phyloP scores from a whole-genome alignment of 1,140 invertebrate genomes.

The Penaeus indicus region DNA sequence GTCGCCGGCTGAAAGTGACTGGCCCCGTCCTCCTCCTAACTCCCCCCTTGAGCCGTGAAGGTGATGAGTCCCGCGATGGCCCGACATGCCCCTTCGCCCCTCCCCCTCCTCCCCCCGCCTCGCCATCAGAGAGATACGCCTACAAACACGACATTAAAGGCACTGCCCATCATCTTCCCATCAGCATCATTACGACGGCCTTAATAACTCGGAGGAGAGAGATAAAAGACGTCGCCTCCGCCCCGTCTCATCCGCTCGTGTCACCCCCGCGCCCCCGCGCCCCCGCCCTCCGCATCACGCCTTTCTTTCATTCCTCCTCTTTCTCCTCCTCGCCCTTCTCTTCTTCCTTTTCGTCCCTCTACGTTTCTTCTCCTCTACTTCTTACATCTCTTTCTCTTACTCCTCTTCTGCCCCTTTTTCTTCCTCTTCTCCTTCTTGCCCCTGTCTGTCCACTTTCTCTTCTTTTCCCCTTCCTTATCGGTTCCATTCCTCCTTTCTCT shows the following conservation, averaged over 20 bases:
- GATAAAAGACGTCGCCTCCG: constrained; percentile 48
- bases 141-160: constrained; percentile 62
- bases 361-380: neutral
- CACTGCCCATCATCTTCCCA: constrained; percentile 51
- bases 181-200: constrained; percentile 54
- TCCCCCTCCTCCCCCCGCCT: neutral
- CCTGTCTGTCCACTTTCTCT: neutral
- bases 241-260: neutral
- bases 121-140: constrained; percentile 49
- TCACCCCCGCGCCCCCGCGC: neutral
- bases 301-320: neutral
- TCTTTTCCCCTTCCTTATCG: neutral
- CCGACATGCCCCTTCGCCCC: neutral
- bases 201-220: constrained; percentile 42
- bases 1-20: no score
- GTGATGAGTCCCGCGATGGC: neutral
- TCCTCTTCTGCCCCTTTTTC: neutral
- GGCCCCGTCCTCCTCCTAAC: no score
- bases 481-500: neutral
- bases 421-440: neutral
- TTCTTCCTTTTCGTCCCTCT: neutral
- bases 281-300: neutral
- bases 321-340: neutral
- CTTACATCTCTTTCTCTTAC: neutral
- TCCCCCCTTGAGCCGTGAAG: no score